phyloP scores from a whole-genome alignment of 23 tunicate species.

The Oikopleura dioica region DNA sequence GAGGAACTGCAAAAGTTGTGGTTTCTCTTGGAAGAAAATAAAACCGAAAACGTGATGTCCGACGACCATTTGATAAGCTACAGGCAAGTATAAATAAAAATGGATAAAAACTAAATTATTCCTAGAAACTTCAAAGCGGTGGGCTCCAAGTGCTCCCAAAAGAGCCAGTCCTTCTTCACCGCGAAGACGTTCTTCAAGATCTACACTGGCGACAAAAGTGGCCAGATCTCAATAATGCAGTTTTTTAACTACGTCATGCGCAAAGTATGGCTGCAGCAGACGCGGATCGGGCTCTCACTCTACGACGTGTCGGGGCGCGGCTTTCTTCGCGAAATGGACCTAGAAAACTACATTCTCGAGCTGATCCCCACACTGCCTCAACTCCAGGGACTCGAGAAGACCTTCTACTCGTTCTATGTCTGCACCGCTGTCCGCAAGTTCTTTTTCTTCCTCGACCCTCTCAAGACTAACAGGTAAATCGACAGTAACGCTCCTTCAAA shows the following conservation, averaged over 20 bases:
- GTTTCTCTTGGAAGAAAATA: constrained; percentile 76
- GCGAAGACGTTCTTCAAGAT: constrained; percentile 41
- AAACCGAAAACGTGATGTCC: constrained; percentile 26
- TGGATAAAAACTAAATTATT: neutral
- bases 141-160: constrained; percentile 33
- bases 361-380: constrained; percentile 94
- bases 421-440: constrained; percentile 97
- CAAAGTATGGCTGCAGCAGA: constrained; percentile 97
- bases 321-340: constrained; percentile 71
- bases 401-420: constrained; percentile 91
- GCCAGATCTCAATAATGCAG: constrained; percentile 76
- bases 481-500: too few relatives aligned
- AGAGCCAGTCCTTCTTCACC: constrained; percentile 62
- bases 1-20: constrained; percentile 88
- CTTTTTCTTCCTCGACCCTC: constrained; percentile 89
- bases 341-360: constrained; percentile 91
- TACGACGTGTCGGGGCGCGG: constrained; percentile 98
- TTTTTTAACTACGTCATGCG: constrained; percentile 98
- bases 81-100: constrained; percentile 19
- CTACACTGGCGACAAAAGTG: constrained; percentile 52
- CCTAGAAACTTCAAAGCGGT: constrained; percentile 13
- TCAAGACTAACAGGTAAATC: constrained; percentile 46
- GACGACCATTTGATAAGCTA: constrained; percentile 95
- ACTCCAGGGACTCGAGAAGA: constrained; percentile 71
- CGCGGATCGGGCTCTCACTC: constrained; percentile 76